Evolutionary conservation across 2,888 invertebrate genomes (phyloP).

Genomic region (Itoplectis maculator): DNA sequence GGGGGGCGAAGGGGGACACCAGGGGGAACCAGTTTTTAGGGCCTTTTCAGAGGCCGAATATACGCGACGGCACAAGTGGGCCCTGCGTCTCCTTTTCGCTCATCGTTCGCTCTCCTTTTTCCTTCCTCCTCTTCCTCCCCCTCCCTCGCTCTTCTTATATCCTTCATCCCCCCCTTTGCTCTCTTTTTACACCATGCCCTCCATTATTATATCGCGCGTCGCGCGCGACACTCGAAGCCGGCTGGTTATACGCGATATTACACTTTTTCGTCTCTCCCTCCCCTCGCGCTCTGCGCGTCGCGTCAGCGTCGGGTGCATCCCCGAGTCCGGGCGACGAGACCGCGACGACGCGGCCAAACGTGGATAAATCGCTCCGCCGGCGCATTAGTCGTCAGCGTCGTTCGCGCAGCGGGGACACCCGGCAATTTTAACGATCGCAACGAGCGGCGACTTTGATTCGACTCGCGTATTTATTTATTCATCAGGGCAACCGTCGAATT

Average conservation of each 20-base stretch:
- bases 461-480: slow-evolving; percentile 26
- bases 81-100: slow-evolving; percentile 27
- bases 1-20: slow-evolving; percentile 74
- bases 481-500: neutral
- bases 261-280: slow-evolving; percentile 27
- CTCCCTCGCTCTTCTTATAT: neutral
- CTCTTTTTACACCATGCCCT: slow-evolving; percentile 5
- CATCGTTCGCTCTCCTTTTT: slow-evolving; percentile 36
- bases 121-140: slow-evolving; percentile 20
- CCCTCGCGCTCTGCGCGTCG: too few species aligned
- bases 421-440: slow-evolving; percentile 10
- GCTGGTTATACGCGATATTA: slow-evolving; percentile 29
- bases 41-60: slow-evolving; percentile 57
- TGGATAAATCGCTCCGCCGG: slow-evolving; percentile 1
- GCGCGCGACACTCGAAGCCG: slow-evolving; percentile 43
- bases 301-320: neutral
- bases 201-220: slow-evolving; percentile 52
- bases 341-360: neutral
- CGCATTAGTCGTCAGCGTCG: neutral
- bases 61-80: slow-evolving; percentile 57
- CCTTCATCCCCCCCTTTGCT: neutral
- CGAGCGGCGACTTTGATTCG: neutral
- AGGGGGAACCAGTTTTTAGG: slow-evolving; percentile 76
- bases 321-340: neutral
- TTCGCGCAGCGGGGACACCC: neutral